Percentiles rank a stretch among this genome's conserved stretches.
Conservation (phyloP, 92 coral and sea anemone species). For the Porites divaricata region DNA sequence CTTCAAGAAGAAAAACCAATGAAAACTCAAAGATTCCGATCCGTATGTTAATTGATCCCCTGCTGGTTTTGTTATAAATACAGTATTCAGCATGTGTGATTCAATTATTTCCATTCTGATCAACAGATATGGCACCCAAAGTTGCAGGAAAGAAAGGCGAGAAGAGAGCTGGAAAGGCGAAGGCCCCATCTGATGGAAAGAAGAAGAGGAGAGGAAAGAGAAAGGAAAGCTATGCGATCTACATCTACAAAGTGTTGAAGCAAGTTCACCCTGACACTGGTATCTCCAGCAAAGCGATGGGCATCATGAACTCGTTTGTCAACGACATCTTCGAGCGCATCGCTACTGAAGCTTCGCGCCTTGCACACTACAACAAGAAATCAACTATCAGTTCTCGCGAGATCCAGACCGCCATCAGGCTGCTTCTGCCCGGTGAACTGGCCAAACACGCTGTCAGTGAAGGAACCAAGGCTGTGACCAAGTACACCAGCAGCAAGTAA, state of each 20-base stretch:
- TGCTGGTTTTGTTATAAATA: no score
- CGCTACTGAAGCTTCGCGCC: conserved; percentile 81
- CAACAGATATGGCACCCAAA: conserved; percentile 28
- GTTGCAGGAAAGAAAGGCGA: conserved; percentile 47
- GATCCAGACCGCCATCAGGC: conserved; percentile 80
- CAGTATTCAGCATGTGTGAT: no score
- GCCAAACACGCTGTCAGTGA: conserved; percentile 93
- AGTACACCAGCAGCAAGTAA: conserved; percentile 98
- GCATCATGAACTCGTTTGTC: conserved; percentile 92
- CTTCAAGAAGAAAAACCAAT: no score
- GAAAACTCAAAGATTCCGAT: no score
- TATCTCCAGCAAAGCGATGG: conserved; percentile 94
- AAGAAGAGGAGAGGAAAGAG: conserved; percentile 45
- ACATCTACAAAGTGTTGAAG: conserved; percentile 89
- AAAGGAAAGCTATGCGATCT: conserved; percentile 86
- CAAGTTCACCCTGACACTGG: conserved; percentile 98
- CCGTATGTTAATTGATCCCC: no score
- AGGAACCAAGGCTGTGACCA: conserved; percentile 98
- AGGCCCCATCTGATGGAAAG: conserved; percentile 33
- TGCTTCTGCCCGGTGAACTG: conserved; percentile 86
- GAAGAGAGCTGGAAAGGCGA: conserved; percentile 39
- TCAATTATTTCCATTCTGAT: neutral
- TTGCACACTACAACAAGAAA: conserved; percentile 86
- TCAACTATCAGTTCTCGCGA: conserved; percentile 90
- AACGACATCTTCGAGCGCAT: conserved; percentile 87